Evolutionary conservation across 2,797 vertebrate species (phyloP).

Genomic region (Channa striata): DNA sequence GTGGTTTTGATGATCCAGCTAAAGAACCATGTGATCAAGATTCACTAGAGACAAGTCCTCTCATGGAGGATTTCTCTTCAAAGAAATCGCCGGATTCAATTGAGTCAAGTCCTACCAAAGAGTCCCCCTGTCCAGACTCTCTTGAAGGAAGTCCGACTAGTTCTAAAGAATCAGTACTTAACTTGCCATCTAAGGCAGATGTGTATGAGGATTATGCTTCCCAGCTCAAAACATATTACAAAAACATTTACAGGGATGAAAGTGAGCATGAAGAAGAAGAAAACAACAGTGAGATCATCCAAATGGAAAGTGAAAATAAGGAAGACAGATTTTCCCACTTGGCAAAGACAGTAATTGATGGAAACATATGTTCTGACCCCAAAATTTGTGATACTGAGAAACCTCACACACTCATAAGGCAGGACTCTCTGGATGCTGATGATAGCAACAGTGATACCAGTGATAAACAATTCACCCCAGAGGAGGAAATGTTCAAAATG

Average conservation of each 20-base stretch:
- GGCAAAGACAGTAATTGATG: constrained; percentile 77
- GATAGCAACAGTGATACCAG: constrained; percentile 51
- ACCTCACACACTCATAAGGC: constrained; percentile 39
- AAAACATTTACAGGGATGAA: constrained; percentile 66
- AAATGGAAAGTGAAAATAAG: constrained; percentile 86
- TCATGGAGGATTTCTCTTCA: constrained; percentile 91
- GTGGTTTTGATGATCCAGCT: constrained; percentile 81
- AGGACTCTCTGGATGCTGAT: constrained; percentile 41
- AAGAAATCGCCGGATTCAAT: constrained; percentile 96
- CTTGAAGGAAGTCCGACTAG: constrained; percentile 93
- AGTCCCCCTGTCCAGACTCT: constrained; percentile 93
- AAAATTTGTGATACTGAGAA: constrained; percentile 62
- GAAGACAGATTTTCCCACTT: constrained; percentile 76
- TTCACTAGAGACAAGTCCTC: constrained; percentile 93
- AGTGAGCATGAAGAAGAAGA: constrained; percentile 80
- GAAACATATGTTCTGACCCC: constrained; percentile 84
- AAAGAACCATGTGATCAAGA: constrained; percentile 87
- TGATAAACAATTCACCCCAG: constrained; percentile 90
- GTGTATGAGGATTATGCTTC: constrained; percentile 78
- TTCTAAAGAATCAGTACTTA: constrained; percentile 69
- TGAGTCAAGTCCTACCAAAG: constrained; percentile 93
- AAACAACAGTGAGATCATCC: constrained; percentile 78
- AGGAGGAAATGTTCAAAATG: constrained; percentile 99
- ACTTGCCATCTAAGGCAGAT: constrained; percentile 54
- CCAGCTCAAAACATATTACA: constrained; percentile 69